Percentiles rank a stretch among this genome's conserved stretches.
phyloP scores from a whole-genome alignment of 2,888 invertebrate species.

The Lepidocyrtoides sp. region DNA sequence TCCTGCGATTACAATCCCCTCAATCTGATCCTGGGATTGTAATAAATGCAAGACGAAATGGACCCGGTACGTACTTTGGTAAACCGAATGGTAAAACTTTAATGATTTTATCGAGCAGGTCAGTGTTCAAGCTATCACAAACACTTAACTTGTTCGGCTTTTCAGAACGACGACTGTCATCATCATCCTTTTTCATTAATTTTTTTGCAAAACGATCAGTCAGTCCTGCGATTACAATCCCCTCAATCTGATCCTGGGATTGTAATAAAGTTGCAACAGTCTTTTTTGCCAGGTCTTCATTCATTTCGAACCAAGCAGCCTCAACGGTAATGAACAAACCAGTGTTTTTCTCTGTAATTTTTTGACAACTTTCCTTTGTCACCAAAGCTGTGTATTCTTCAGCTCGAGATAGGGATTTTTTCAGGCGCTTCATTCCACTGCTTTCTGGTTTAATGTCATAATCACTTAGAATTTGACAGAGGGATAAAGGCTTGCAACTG shows the following conservation, averaged over 20 bases:
- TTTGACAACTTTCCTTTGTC: neutral
- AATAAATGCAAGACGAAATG: slow-evolving; percentile 91
- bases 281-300: slow-evolving; percentile 90
- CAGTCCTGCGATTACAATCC: slow-evolving; percentile 94
- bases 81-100: slow-evolving; percentile 90
- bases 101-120: slow-evolving; percentile 88
- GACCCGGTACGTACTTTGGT: slow-evolving; percentile 91
- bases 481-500: slow-evolving; percentile 70
- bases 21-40: slow-evolving; percentile 87
- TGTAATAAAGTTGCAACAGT: slow-evolving; percentile 88
- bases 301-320: slow-evolving; percentile 91
- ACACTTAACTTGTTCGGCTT: slow-evolving; percentile 88
- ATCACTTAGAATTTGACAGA: slow-evolving; percentile 82
- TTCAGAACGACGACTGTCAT: slow-evolving; percentile 89
- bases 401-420: slow-evolving; percentile 79
- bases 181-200: neutral
- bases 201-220: slow-evolving; percentile 45
- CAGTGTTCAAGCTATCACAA: slow-evolving; percentile 86
- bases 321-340: slow-evolving; percentile 87
- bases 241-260: slow-evolving; percentile 88
- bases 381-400: slow-evolving; percentile 71
- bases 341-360: neutral
- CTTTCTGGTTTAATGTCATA: slow-evolving; percentile 78
- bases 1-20: slow-evolving; percentile 94
- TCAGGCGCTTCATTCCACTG: slow-evolving; percentile 77